Conservation (phyloP, 2,888 invertebrate genomes). For the Gasteruption jaculator region DNA sequence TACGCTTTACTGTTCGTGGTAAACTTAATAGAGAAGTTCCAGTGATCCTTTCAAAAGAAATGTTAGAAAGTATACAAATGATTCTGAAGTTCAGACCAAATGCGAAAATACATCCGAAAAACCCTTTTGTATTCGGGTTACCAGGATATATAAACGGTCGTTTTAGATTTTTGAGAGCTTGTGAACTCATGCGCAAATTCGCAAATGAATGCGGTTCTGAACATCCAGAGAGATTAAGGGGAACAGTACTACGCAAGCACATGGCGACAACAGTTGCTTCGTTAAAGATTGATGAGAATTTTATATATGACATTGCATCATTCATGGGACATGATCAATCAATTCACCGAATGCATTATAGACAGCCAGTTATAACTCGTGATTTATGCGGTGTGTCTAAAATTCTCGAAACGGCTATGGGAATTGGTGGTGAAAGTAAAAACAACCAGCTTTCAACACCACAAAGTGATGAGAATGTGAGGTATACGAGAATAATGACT, state of each 20-base stretch:
- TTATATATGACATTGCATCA: conserved; percentile 14
- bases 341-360: conserved; percentile 13
- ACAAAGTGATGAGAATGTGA: too few relatives aligned
- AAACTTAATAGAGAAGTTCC: conserved; percentile 18
- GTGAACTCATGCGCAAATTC: conserved; percentile 10
- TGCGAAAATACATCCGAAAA: conserved; percentile 12
- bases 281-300: conserved; percentile 12
- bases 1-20: conserved; percentile 15
- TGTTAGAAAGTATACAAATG: conserved; percentile 6
- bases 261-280: conserved; percentile 16
- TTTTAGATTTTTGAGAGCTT: conserved; percentile 11
- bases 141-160: conserved; percentile 11
- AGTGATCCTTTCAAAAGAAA: conserved; percentile 13
- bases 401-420: conserved; percentile 14
- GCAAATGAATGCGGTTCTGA: conserved; percentile 12
- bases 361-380: conserved; percentile 10
- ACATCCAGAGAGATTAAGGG: conserved; percentile 15
- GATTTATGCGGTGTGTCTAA: conserved; percentile 15
- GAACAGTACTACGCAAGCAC: conserved; percentile 13
- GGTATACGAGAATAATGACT: too few relatives aligned
- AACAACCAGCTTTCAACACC: too few relatives aligned
- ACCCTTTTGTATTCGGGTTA: conserved; percentile 18
- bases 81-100: conserved; percentile 9
- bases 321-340: conserved; percentile 18
- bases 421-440: too few relatives aligned